A percentile compares a stretch with the other conserved stretches of the same genome.
phyloP scores from a whole-genome alignment of 2,113 vertebrate genomes.

The Pedionomus torquatus region DNA sequence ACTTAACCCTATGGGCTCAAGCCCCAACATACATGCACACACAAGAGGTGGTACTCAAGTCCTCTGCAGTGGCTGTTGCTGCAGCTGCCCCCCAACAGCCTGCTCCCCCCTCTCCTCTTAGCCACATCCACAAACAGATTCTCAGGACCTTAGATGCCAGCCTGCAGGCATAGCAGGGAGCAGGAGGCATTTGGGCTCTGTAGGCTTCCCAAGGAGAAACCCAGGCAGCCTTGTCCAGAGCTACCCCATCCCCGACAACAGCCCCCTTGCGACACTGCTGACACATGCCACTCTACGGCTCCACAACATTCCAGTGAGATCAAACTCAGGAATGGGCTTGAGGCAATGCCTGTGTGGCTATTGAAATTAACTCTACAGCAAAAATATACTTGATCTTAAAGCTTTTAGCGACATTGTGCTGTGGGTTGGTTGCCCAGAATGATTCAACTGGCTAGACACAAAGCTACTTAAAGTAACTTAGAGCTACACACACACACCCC shows the following conservation, averaged over 20 bases:
- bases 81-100: not conserved
- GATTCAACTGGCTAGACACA: not conserved
- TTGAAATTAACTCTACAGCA: not conserved
- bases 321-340: not conserved
- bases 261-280: not conserved
- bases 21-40: fast-evolving
- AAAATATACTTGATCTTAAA: not conserved
- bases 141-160: not conserved
- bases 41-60: not conserved
- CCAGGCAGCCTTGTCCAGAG: not conserved
- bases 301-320: not conserved
- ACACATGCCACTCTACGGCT: fast-evolving
- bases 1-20: not conserved
- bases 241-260: not conserved
- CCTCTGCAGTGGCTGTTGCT: too few species aligned
- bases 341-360: not conserved
- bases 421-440: not conserved
- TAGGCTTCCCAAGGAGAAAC: not conserved
- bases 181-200: not conserved
- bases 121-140: fast-evolving
- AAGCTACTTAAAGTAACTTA: not conserved
- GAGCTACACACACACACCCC: not conserved
- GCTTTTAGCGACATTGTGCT: not conserved
- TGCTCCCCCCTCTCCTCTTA: not conserved
- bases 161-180: not conserved